Evolutionary conservation across 2,797 vertebrate genomes (phyloP).

Genomic region (Anas acuta): DNA sequence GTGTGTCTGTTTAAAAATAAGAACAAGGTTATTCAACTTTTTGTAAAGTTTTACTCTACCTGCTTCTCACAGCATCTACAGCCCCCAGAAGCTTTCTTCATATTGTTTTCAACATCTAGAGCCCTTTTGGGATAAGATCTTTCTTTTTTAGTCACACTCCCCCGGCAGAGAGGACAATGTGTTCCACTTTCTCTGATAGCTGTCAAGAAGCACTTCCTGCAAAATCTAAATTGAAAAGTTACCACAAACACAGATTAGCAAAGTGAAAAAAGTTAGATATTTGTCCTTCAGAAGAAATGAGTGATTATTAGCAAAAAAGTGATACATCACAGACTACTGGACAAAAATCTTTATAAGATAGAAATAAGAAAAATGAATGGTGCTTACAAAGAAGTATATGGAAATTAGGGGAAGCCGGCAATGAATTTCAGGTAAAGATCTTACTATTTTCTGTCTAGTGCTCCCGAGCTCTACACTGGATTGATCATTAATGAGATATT

Average conservation of each 20-base stretch:
- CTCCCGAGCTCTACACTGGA: background rate
- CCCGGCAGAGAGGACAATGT: conserved; percentile 84
- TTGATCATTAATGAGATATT: conserved; percentile 30
- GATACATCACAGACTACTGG: rapidly evolving
- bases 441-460: background rate
- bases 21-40: background rate
- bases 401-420: background rate
- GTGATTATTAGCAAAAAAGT: background rate
- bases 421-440: background rate
- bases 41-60: conserved; percentile 73
- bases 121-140: conserved; percentile 81
- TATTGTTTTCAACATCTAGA: conserved; percentile 82
- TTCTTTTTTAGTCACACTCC: conserved; percentile 81
- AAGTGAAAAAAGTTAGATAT: background rate
- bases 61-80: conserved; percentile 84
- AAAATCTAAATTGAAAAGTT: conserved; percentile 81
- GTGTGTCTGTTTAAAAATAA: background rate
- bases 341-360: background rate
- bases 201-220: conserved; percentile 84
- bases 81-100: conserved; percentile 81
- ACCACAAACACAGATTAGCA: conserved; percentile 67
- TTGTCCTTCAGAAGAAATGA: background rate
- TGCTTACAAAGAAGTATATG: background rate
- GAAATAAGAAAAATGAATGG: background rate
- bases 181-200: conserved; percentile 83